Conservation (phyloP, 2,797 vertebrate species). For the Darevskia nairensis region DNA sequence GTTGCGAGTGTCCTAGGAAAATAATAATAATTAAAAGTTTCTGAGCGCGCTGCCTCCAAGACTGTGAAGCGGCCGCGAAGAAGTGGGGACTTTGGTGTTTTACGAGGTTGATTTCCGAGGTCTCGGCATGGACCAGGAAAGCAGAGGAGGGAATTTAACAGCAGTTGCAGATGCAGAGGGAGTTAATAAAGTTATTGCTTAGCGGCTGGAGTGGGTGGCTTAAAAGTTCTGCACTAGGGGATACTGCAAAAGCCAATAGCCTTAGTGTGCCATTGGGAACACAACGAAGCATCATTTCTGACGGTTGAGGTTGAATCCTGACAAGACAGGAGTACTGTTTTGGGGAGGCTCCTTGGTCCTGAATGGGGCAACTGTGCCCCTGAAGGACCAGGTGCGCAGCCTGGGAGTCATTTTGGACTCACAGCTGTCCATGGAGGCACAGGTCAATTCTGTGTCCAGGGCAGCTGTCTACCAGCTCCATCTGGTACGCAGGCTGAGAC, state of each 20-base stretch:
- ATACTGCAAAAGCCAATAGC: neutral
- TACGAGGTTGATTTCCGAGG: neutral
- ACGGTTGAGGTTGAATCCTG: too few species aligned
- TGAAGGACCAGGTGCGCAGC: too few species aligned
- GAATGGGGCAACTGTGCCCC: too few species aligned
- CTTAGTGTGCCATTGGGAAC: neutral
- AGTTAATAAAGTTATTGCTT: neutral
- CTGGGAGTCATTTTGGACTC: too few species aligned
- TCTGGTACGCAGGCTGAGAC: too few species aligned
- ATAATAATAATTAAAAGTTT: neutral
- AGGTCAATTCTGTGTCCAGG: too few species aligned
- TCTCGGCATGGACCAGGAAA: neutral
- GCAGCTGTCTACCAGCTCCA: too few species aligned
- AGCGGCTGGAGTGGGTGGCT: neutral
- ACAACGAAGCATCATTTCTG: too few species aligned
- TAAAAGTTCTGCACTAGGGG: neutral
- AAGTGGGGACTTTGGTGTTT: neutral
- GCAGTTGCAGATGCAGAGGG: neutral
- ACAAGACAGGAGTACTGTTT: too few species aligned
- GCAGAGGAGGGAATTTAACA: neutral
- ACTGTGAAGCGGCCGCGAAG: neutral
- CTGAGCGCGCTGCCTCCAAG: neutral
- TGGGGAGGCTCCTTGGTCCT: too few species aligned
- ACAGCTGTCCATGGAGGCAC: too few species aligned
- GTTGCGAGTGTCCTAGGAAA: accelerated